These are phyloP conservation scores for Astropecten irregularis DNA, from an alignment of 53 echinoderm and acorn worm genomes.

Conservation along the genomic window DNA sequence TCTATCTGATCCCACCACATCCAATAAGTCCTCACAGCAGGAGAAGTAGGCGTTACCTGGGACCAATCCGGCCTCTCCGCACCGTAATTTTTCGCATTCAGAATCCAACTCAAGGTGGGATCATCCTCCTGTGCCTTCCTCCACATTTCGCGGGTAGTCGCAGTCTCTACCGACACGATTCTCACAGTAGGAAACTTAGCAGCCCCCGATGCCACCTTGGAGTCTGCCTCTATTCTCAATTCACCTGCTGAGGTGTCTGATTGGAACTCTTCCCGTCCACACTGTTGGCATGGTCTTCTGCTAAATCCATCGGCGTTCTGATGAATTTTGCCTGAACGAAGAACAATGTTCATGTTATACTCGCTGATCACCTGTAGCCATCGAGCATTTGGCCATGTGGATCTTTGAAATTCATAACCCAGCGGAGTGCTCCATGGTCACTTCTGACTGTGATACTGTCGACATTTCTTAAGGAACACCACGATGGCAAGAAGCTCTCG, in stretches of 20 bases:
- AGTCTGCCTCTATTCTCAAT: no score
- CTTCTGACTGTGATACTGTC: no score
- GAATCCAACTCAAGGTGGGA: background rate
- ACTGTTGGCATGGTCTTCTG: no score
- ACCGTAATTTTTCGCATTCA: background rate
- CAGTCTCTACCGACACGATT: background rate
- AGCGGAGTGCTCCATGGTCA: conserved; percentile 35
- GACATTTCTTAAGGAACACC: no score
- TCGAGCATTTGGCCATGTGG: background rate
- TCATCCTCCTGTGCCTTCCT: background rate
- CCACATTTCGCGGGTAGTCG: background rate
- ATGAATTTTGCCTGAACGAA: no score
- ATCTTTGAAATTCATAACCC: conserved; percentile 33
- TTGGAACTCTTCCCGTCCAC: no score
- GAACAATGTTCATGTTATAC: no score
- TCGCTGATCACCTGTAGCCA: background rate
- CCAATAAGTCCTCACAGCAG: background rate
- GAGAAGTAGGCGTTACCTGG: background rate
- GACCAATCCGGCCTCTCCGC: background rate
- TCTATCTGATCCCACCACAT: no score
- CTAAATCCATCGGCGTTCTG: no score
- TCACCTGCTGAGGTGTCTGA: no score
- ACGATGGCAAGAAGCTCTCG: background rate
- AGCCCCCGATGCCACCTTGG: background rate
- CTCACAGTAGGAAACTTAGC: background rate